A percentile compares a stretch with the other conserved stretches of the same genome.
phyloP scores from a whole-genome alignment of 2,797 vertebrate genomes.

The Pagetopsis macropterus region DNA sequence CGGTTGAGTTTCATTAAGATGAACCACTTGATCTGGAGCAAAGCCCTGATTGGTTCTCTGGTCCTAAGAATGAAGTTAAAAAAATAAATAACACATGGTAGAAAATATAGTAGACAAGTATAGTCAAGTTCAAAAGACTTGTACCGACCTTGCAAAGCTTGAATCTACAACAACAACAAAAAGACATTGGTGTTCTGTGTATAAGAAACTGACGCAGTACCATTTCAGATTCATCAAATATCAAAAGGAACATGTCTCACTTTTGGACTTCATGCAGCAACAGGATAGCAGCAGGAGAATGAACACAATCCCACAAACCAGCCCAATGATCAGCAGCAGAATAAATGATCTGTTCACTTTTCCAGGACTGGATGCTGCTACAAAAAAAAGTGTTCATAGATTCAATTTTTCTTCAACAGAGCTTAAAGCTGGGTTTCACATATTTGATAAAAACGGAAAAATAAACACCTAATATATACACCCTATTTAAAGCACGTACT shows the following conservation, averaged over 20 bases:
- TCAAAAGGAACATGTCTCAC: slow-evolving; percentile 20
- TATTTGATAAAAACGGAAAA: no score
- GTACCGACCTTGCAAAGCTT: slow-evolving; percentile 20
- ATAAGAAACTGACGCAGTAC: not conserved
- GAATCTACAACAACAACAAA: slow-evolving; percentile 17
- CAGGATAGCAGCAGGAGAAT: slow-evolving; percentile 25
- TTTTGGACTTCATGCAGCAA: slow-evolving; percentile 7
- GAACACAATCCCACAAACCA: slow-evolving; percentile 17
- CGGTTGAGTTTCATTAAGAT: not conserved
- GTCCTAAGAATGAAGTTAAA: no score
- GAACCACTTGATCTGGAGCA: not conserved
- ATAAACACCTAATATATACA: no score
- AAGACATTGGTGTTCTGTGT: not conserved
- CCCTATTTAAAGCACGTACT: no score
- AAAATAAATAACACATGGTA: no score
- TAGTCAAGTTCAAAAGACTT: not conserved
- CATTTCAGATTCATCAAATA: not conserved
- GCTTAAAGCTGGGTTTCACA: no score
- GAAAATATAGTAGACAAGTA: not conserved
- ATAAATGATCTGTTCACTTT: not conserved
- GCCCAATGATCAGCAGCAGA: not conserved
- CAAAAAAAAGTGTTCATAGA: not conserved
- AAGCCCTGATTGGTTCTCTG: slow-evolving; percentile 7
- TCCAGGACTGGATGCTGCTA: not conserved
- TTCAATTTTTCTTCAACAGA: no score